These are phyloP conservation scores for Hyles euphorbiae DNA, from an alignment of 1,140 invertebrate genomes.

Conservation along the genomic window DNA sequence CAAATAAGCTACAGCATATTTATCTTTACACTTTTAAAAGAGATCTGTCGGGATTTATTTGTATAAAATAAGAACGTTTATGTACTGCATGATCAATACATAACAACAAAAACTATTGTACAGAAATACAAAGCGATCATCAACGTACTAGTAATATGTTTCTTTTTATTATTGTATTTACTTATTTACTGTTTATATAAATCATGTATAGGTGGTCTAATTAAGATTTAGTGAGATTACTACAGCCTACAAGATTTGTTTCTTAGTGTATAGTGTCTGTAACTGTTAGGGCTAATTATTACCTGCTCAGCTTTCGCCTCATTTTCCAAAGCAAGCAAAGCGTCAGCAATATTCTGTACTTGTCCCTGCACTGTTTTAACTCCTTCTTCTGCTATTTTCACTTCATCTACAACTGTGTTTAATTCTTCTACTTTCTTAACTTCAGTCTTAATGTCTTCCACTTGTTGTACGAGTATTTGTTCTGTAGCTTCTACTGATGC, in stretches of 20 bases:
- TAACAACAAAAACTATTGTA: background rate
- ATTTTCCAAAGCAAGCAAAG: constrained; percentile 37
- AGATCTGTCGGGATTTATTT: no score
- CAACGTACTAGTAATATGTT: no score
- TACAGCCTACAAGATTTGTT: no score
- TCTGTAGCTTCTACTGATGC: background rate
- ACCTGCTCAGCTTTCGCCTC: constrained; percentile 39
- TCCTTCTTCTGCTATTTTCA: constrained; percentile 14
- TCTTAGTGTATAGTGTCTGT: no score
- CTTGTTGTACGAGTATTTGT: background rate
- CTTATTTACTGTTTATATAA: no score
- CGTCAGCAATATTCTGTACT: constrained; percentile 40
- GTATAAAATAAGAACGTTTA: no score
- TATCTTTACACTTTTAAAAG: no score
- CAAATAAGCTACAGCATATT: no score
- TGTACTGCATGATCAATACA: no score
- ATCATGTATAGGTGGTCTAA: no score
- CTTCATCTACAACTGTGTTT: constrained; percentile 14
- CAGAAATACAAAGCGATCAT: background rate
- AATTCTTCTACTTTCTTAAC: constrained; percentile 2
- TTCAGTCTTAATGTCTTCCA: constrained; percentile 6
- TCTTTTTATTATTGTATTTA: no score
- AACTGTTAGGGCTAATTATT: background rate
- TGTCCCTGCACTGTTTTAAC: constrained; percentile 19
- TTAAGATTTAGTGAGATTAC: no score